phyloP scores from a whole-genome alignment of 2,797 vertebrate genomes.

The Argentina silus region DNA sequence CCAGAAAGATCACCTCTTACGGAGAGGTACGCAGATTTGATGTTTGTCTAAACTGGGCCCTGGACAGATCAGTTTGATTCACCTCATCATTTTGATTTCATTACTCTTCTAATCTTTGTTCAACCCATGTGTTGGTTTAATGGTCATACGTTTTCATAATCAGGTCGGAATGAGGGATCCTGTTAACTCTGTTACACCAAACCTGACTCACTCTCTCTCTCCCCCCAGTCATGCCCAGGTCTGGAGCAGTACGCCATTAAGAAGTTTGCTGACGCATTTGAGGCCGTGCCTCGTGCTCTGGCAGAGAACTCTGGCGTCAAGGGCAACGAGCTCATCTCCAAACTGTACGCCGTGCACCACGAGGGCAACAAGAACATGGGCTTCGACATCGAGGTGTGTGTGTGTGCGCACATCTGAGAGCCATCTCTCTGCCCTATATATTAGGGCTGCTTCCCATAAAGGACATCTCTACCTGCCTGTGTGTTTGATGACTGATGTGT shows the following conservation, averaged over 20 bases:
- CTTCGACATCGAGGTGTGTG: constrained; percentile 95
- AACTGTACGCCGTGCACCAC: constrained; percentile 93
- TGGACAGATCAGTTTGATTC: not conserved
- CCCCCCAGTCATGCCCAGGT: constrained; percentile 88
- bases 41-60: not conserved
- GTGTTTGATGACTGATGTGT: not conserved
- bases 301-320: constrained; percentile 97
- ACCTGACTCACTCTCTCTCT: too few relatives aligned
- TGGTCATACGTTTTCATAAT: too few relatives aligned
- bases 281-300: constrained; percentile 89
- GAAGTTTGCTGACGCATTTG: constrained; percentile 96
- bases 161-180: too few relatives aligned
- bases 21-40: constrained; percentile 85
- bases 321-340: constrained; percentile 94
- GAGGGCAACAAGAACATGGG: constrained; percentile 95
- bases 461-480: too few relatives aligned
- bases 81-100: not conserved
- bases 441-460: too few relatives aligned
- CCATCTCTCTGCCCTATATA: not conserved
- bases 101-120: not conserved
- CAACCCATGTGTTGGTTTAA: too few relatives aligned
- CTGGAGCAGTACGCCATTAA: constrained; percentile 98
- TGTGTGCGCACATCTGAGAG: constrained; percentile 46
- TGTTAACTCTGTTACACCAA: too few relatives aligned
- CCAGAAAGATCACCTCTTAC: constrained; percentile 91